A percentile compares a stretch with the other conserved stretches of the same genome.
These are phyloP conservation scores for Zaprionus africanus DNA, from an alignment of 1,140 invertebrate species.

Conservation along the genomic window DNA sequence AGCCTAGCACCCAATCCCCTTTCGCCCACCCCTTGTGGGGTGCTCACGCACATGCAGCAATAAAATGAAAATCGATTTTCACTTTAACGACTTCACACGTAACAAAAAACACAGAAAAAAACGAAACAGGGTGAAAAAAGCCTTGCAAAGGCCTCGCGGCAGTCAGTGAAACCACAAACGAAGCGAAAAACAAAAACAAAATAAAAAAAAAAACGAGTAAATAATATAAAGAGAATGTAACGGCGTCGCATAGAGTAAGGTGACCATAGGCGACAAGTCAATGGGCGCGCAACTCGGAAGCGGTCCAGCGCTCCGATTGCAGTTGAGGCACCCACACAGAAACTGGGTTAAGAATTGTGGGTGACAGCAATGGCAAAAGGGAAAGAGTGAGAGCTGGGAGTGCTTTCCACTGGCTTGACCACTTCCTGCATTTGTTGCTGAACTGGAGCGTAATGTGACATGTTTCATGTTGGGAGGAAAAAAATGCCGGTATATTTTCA, in stretches of 20 bases:
- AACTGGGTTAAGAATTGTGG: slow-evolving; percentile 72
- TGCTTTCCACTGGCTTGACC: slow-evolving; percentile 51
- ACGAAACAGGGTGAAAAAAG: slow-evolving; percentile 50
- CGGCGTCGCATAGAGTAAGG: slow-evolving; percentile 54
- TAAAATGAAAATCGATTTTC: slow-evolving; percentile 81
- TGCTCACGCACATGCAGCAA: slow-evolving; percentile 64
- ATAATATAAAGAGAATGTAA: slow-evolving; percentile 41
- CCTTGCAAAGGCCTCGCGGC: slow-evolving; percentile 56
- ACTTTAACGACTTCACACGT: slow-evolving; percentile 82
- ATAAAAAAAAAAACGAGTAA: slow-evolving; percentile 43
- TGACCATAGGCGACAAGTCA: slow-evolving; percentile 47
- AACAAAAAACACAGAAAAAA: slow-evolving; percentile 33
- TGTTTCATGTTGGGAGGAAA: slow-evolving; percentile 55
- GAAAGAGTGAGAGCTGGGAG: neutral
- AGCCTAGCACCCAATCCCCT: neutral
- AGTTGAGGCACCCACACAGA: slow-evolving; percentile 13
- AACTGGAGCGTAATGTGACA: slow-evolving; percentile 80
- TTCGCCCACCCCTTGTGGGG: neutral
- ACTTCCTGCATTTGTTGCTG: slow-evolving; percentile 72
- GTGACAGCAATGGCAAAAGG: slow-evolving; percentile 14
- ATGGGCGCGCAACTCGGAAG: neutral
- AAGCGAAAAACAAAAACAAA: slow-evolving; percentile 54
- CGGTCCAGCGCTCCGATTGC: neutral
- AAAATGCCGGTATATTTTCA: slow-evolving; percentile 23
- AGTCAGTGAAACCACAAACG: slow-evolving; percentile 64